A percentile compares a stretch with the other conserved stretches of the same genome.
phyloP scores from a whole-genome alignment of 2,113 vertebrate species.

The Leptobrachium leishanense region DNA sequence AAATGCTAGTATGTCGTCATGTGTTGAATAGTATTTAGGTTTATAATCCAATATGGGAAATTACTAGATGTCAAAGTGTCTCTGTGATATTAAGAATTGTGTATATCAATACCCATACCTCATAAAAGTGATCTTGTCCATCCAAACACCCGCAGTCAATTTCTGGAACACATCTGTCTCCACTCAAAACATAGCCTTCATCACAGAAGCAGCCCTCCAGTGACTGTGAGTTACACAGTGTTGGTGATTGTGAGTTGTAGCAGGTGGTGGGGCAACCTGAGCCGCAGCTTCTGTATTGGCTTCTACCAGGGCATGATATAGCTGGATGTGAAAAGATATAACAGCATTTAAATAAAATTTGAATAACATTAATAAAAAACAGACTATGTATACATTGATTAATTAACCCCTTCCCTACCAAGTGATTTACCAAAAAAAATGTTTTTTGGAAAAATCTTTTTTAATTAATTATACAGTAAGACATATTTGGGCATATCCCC shows the following conservation, averaged over 20 bases:
- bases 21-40: not conserved
- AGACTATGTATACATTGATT: no score
- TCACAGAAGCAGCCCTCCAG: constrained; percentile 68
- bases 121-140: constrained; percentile 67
- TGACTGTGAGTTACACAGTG: constrained; percentile 54
- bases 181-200: constrained; percentile 62
- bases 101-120: constrained; percentile 61
- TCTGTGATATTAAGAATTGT: not conserved
- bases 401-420: no score
- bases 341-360: not conserved
- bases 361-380: no score
- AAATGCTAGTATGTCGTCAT: no score
- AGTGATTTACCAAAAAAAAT: no score
- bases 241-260: not conserved
- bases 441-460: no score
- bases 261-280: constrained; percentile 61
- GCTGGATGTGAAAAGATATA: constrained; percentile 52
- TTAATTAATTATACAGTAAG: no score
- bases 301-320: constrained; percentile 59
- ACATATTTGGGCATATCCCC: no score
- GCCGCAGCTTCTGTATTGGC: constrained; percentile 61
- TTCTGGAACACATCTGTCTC: constrained; percentile 60
- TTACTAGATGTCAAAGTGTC: no score
- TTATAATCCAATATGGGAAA: not conserved
- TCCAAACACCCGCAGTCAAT: constrained; percentile 66